These are phyloP conservation scores for Procapra przewalskii DNA, from an alignment of 2,113 vertebrate genomes.

Conservation along the genomic window DNA sequence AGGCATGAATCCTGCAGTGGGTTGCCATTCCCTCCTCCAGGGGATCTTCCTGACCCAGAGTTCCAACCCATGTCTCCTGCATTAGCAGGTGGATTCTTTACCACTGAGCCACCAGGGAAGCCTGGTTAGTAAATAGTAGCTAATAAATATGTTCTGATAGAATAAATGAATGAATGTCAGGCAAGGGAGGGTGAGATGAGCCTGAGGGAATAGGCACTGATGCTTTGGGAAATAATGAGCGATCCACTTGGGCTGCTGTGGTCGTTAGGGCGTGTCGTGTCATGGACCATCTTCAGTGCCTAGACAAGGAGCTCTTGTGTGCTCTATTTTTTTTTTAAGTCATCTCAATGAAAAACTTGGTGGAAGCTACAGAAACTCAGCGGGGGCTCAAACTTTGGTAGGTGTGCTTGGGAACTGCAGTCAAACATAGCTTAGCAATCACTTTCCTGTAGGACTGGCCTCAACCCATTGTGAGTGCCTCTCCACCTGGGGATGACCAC, in stretches of 20 bases:
- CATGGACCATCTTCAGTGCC: not conserved
- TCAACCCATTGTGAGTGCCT: not conserved
- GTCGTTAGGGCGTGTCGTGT: rapidly evolving
- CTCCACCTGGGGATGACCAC: not conserved
- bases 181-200: not conserved
- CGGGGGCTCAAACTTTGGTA: not conserved
- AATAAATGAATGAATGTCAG: not conserved
- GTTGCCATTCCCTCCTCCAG: not conserved
- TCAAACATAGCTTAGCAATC: not conserved
- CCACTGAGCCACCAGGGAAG: not conserved
- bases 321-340: not conserved
- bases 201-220: not conserved
- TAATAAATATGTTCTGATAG: not conserved
- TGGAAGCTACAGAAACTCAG: not conserved
- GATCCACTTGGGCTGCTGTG: rapidly evolving
- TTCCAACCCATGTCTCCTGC: not conserved
- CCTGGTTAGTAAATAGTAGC: not conserved
- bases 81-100: not conserved
- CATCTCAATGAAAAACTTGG: not conserved
- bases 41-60: not conserved
- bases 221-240: not conserved
- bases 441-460: not conserved
- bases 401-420: rapidly evolving
- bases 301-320: not conserved
- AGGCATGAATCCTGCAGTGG: not conserved